Base-by-base conservation (phyloP, 2,888 invertebrate species). In the Neria commutata region DNA sequence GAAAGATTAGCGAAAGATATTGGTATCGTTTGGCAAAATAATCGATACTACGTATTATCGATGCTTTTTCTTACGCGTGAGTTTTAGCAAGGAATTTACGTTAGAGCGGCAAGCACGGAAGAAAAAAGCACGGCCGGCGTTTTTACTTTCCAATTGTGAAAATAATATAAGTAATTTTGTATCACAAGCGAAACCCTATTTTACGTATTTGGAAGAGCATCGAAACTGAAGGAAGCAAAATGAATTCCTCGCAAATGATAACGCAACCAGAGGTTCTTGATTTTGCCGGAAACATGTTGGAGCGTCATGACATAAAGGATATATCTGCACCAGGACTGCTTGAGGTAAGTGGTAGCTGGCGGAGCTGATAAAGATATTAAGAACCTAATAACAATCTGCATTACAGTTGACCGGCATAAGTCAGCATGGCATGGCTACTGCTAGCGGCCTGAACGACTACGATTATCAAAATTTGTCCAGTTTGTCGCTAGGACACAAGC, bases 361-460 rank as follows among this genome's bases (percentile, higher is more conserved):
- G 14, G 3, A 8, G 54, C 58, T 23, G 0, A 19, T 29, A 26
- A 23, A 58, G 25, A 11, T 14, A 19, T 10, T 14, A 3, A 45
- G 25, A 51, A 40, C 23, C 48, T 42, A 49, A 56, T 51, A 8
- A 17, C 19, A 17, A 11, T 17, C 14, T 37, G 17, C 8, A 45
- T n/a, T 37, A 25, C 69, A 87, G 87, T 83, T 88, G 67, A 87
- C 88, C 74, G 88, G 88, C 63, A 83, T 90, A 68, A 86, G 85
- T 57, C 83, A 85, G 50, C 85, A 87, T 84, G 87, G 87, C 73
- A 88, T 88, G 71, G 89, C 94, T 68, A 92, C 92, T 67, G 91
- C 91, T 61, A 96, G 95, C 85, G 98, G 97, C 3, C 83, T 95
- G 42, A 91, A 91, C 67, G 94, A 96, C 75, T 89, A 89, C 75